Percentiles rank a stretch among this genome's conserved stretches.
phyloP scores from a whole-genome alignment of 2,797 vertebrate species.

The Falco novaeseelandiae region DNA sequence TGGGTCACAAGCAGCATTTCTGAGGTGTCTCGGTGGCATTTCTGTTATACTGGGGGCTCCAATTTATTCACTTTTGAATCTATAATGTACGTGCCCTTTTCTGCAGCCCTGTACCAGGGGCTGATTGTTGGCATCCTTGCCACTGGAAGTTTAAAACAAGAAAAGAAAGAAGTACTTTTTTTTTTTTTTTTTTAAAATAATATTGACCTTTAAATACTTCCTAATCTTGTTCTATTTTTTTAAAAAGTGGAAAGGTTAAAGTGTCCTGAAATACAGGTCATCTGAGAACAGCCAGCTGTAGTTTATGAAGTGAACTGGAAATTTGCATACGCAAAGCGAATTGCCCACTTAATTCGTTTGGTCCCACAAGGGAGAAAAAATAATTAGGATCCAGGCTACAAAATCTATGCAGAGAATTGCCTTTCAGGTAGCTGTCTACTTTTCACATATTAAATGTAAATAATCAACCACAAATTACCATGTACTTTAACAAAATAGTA shows the following conservation, averaged over 20 bases:
- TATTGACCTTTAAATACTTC: background rate
- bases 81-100: rapidly evolving
- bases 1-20: background rate
- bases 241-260: background rate
- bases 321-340: conserved; percentile 61
- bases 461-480: conserved; percentile 46
- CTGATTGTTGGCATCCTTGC: background rate
- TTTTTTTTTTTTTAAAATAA: background rate
- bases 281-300: conserved; percentile 3
- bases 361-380: conserved; percentile 53
- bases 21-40: background rate
- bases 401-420: conserved; percentile 26
- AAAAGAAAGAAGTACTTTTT: background rate
- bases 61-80: rapidly evolving
- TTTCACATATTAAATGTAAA: conserved; percentile 60
- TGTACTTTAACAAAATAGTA: background rate
- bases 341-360: conserved; percentile 65
- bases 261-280: background rate
- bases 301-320: conserved; percentile 7
- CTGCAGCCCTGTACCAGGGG: background rate
- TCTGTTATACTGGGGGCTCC: background rate
- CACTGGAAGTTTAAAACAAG: background rate
- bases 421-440: conserved; percentile 48
- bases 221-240: background rate
- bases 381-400: conserved; percentile 58